phyloP scores from a whole-genome alignment of 2,113 vertebrate genomes.

The Pholis gunnellus region DNA sequence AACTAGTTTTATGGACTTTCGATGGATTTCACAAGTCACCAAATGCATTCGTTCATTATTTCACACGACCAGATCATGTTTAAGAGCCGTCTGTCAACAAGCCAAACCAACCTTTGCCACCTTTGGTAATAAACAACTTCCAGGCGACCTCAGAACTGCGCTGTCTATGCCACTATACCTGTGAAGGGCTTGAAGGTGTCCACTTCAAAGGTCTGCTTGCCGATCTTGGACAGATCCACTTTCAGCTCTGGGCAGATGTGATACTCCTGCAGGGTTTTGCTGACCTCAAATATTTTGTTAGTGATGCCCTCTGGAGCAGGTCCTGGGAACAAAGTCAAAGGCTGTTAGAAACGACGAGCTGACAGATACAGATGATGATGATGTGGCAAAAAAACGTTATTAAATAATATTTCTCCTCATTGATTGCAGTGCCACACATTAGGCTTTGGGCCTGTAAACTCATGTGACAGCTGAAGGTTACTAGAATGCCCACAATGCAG shows the following conservation, averaged over 20 bases:
- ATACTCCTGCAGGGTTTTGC: constrained; percentile 96
- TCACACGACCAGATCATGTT: background rate
- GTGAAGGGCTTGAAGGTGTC: constrained; percentile 96
- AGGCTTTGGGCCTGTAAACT: background rate
- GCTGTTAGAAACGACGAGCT: background rate
- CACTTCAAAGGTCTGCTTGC: constrained; percentile 97
- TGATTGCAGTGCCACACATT: background rate
- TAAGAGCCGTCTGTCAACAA: background rate
- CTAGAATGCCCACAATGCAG: background rate
- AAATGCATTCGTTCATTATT: background rate
- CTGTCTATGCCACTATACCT: constrained; percentile 77
- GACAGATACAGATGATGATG: background rate
- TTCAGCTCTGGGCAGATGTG: constrained; percentile 95
- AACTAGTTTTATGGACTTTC: background rate
- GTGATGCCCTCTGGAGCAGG: constrained; percentile 96
- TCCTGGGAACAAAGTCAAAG: constrained; percentile 78
- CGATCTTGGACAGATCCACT: constrained; percentile 91
- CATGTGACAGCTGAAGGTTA: background rate
- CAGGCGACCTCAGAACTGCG: background rate
- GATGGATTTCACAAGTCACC: background rate
- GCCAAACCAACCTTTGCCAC: background rate
- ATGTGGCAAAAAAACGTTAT: background rate
- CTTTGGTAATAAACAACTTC: background rate
- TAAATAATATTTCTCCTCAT: background rate
- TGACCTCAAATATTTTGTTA: constrained; percentile 96